These are phyloP conservation scores for Gymnocheta viridis DNA, from an alignment of 2,888 invertebrate species.

Conservation along the genomic window DNA sequence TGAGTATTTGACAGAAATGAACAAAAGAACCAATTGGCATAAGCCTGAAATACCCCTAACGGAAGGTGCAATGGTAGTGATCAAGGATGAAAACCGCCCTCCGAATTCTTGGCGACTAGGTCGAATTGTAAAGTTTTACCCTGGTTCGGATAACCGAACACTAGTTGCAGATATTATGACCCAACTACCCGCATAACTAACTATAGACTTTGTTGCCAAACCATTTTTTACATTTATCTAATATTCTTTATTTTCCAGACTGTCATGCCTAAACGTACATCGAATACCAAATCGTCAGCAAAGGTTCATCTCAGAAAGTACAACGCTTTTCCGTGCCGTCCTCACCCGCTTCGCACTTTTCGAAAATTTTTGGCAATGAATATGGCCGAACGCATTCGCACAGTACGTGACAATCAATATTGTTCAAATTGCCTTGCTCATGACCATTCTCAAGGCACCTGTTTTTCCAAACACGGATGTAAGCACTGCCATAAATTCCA, in stretches of 20 bases:
- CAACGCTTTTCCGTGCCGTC: background rate
- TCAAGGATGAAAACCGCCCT: too few relatives aligned
- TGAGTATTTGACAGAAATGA: too few relatives aligned
- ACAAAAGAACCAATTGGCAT: background rate
- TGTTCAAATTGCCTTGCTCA: constrained; percentile 20
- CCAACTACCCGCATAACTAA: background rate
- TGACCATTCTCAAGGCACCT: constrained; percentile 19
- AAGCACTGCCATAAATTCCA: constrained; percentile 24
- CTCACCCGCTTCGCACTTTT: background rate
- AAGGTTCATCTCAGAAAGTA: background rate
- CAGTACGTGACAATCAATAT: constrained; percentile 17
- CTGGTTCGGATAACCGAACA: background rate
- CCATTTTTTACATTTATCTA: too few relatives aligned
- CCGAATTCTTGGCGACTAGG: background rate
- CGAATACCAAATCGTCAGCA: too few relatives aligned
- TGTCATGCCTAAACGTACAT: too few relatives aligned
- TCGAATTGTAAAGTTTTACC: background rate
- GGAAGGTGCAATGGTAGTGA: background rate
- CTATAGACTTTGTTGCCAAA: too few relatives aligned
- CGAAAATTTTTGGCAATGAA: constrained; percentile 22
- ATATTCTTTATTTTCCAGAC: too few relatives aligned
- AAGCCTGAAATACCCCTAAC: background rate
- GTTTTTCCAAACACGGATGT: constrained; percentile 26
- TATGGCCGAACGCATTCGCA: background rate
- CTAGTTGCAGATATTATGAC: background rate